Conservation (phyloP, 2,797 vertebrate genomes). For the Takifugu ocellatus region DNA sequence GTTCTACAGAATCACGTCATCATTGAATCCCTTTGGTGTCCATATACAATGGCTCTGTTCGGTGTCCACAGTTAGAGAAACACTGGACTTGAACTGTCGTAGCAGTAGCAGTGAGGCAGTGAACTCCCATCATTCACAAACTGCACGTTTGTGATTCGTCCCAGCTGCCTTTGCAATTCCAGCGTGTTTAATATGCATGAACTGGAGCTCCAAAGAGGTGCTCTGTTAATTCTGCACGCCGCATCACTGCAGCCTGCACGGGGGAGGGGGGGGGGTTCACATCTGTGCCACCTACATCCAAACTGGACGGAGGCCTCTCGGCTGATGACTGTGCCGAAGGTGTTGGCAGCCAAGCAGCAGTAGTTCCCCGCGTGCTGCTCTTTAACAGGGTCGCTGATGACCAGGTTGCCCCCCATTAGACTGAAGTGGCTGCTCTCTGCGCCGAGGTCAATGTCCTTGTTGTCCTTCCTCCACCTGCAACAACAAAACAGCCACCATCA, state of each 20-base stretch:
- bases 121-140: conserved; percentile 28
- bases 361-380: conserved; percentile 85
- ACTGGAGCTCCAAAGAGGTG: conserved; percentile 18
- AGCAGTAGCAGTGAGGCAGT: conserved; percentile 18
- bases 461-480: conserved; percentile 86
- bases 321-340: conserved; percentile 86
- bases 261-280: background rate
- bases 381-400: conserved; percentile 87
- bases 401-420: conserved; percentile 86
- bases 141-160: conserved; percentile 23
- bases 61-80: background rate
- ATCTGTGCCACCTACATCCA: conserved; percentile 84
- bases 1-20: background rate
- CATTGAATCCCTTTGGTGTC: background rate
- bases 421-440: conserved; percentile 78
- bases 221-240: conserved; percentile 14
- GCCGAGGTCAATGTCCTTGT: conserved; percentile 79
- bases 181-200: conserved; percentile 33
- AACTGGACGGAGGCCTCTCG: conserved; percentile 86
- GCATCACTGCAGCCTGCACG: conserved; percentile 1
- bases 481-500: conserved; percentile 31
- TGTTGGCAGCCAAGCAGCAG: conserved; percentile 85
- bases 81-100: conserved; percentile 10
- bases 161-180: conserved; percentile 28
- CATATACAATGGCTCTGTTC: too few relatives aligned